These are phyloP conservation scores for Drosophila athabasca DNA, from an alignment of 1,140 invertebrate species.

Conservation along the genomic window DNA sequence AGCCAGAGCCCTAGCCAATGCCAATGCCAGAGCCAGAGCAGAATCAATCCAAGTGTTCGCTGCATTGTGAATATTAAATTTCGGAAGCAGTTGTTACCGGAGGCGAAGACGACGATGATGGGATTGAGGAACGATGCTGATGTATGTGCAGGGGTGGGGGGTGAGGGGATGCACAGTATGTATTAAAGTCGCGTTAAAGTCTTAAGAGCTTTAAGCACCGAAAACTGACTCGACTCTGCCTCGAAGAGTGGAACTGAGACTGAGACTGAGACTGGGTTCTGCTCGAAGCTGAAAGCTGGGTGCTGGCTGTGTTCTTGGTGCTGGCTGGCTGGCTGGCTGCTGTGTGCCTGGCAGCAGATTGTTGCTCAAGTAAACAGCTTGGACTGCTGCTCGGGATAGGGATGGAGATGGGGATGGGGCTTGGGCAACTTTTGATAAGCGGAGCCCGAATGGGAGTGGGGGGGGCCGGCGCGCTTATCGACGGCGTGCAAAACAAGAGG, in stretches of 20 bases:
- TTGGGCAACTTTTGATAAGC: slow-evolving; percentile 77
- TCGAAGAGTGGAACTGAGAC: slow-evolving; percentile 18
- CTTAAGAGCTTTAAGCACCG: slow-evolving; percentile 60
- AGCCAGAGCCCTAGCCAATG: no score
- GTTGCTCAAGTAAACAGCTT: slow-evolving; percentile 80
- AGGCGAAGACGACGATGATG: slow-evolving; percentile 14
- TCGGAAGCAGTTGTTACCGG: slow-evolving; percentile 32
- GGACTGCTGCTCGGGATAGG: slow-evolving; percentile 12
- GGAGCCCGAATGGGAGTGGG: slow-evolving; percentile 8
- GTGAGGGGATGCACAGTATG: slow-evolving; percentile 3
- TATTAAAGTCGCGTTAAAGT: slow-evolving; percentile 79
- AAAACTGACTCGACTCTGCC: slow-evolving; percentile 11
- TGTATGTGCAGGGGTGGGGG: slow-evolving; percentile 37
- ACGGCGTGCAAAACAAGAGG: slow-evolving; percentile 76
- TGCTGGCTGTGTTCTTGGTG: background rate
- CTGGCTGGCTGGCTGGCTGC: slow-evolving; percentile 13
- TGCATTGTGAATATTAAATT: slow-evolving; percentile 73
- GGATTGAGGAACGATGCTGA: slow-evolving; percentile 18
- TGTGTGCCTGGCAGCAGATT: slow-evolving; percentile 63
- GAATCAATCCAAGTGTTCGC: slow-evolving; percentile 72
- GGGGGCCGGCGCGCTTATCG: slow-evolving; percentile 50
- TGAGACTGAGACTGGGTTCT: slow-evolving; percentile 22
- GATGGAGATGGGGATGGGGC: background rate
- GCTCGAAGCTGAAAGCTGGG: background rate
- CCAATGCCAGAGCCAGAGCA: slow-evolving; percentile 26